Evolutionary conservation across 37 sponge, comb jelly and placozoan species (phyloP), one percentile per base, ranked within the genome.

Genomic region (Halisarca cf. caerulea): DNA sequence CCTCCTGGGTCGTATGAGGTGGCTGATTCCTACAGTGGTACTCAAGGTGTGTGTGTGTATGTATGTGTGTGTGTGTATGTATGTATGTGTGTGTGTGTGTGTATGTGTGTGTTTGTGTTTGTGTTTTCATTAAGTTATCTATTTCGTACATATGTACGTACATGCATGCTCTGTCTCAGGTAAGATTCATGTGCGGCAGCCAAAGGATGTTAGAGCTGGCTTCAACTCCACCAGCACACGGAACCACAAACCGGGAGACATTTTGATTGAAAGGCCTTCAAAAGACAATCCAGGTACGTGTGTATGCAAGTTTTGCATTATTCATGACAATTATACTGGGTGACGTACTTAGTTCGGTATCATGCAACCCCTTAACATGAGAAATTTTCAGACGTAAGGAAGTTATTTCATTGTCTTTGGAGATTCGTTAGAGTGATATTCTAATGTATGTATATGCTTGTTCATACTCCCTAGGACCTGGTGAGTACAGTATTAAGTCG

Each of bases 1-100:
- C 94, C 90, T 9, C 87, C 95, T 21, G 95, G 96, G 0, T 91
- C 94, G 25, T 96, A 96, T 87, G 96, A 96, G 59, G 87, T 95
- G 4, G 80, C 85, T 33, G 69, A 86, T 37, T 87, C 94, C 37
- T 84, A 84, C 79, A 54, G 32, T 32, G 86, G 37, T 23, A 80
- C 88, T 17, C 95, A 95, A 74, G 93, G 95, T 78, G 84, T 47
- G 58, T 74, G 25, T 41, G 42, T 74, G 25, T 23, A n/a, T 44
- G 14, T 41, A 39, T 71, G 21, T 71, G 73, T 71, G 30, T 62
- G 64, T 74, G 51, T 34, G 47, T 44, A 39, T 74, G 47, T 20
- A 21, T 17, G 78, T 17, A 30, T 20, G 51, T 74, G 64, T 62
- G 64, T 62, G 64, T 62, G 64, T 62, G 64, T 62, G 64, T 62